These are phyloP conservation scores for Sphyrna mokarran DNA, from an alignment of 2,113 vertebrate species.

Conservation along the genomic window DNA sequence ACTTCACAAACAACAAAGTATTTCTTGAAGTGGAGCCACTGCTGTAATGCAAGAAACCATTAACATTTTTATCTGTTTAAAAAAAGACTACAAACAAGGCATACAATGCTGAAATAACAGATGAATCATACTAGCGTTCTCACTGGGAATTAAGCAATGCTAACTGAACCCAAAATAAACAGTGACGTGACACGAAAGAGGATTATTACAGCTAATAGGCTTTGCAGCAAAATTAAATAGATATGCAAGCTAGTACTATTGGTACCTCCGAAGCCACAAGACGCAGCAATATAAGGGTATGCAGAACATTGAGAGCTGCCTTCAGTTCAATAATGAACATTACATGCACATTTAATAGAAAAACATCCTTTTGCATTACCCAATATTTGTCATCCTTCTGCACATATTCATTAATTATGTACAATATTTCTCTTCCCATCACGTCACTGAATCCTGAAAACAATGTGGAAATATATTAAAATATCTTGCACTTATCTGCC, in stretches of 20 bases:
- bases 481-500: background rate
- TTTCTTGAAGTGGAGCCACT: background rate
- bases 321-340: background rate
- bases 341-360: background rate
- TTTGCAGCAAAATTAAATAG: slow-evolving; percentile 16
- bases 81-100: background rate
- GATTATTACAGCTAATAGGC: slow-evolving; percentile 19
- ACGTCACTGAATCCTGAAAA: background rate
- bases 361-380: background rate
- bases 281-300: background rate
- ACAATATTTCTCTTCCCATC: background rate
- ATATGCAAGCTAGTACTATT: slow-evolving; percentile 9
- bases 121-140: background rate
- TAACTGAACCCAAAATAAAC: background rate
- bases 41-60: background rate
- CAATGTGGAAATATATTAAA: background rate
- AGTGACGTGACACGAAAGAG: background rate
- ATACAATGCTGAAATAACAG: background rate
- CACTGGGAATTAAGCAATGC: background rate
- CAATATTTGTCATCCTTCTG: background rate
- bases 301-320: background rate
- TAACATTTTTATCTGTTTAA: background rate
- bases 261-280: background rate
- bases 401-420: background rate
- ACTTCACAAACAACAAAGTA: background rate